Base-by-base conservation (phyloP, 2,113 vertebrate species). In the Larimichthys crocea region DNA sequence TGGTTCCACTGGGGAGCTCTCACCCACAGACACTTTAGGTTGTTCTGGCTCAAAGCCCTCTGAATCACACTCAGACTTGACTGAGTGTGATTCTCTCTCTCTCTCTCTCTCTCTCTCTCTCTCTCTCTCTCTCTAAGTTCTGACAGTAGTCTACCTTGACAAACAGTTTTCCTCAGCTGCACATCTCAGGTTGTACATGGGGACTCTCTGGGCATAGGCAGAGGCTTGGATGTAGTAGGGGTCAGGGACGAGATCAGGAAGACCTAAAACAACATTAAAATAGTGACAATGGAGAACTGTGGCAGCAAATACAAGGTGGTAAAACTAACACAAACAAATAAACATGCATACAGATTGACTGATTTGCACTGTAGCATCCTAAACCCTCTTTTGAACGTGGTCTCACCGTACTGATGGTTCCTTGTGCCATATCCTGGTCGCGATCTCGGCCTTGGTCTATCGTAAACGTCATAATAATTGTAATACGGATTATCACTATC, bases 101-200 rank as follows among this genome's bases (percentile, higher is more conserved):
- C 42, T n/a, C 22, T 19, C 35, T 35, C 35, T 8, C 35, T 8
- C n/a, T 1, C 5, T 5, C n/a, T 1, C 5, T 6, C 1, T 31
- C 12, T 42, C 20, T 20, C 3, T 16, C 42, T 35, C 44, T 19
- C 59, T 53, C 69, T 50, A 19, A 16, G 12, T 29, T 19, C 12
- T 65, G 72, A 85, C 55, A 52, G n/a, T 10, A 56, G 55, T n/a
- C 44, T 95, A 99, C 98, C 98, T 99, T 88, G 98, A 97, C 91
- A 99, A 92, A 85, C 98, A 99, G 94, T 99, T 99, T 84, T 99
- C 98, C 88, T 99, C 98, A 0, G 97, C 96, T 3, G 98, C 97
- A 83, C 98, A 99, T 84, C 98, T 95, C 91, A 99, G 92, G 92
- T 97, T 99, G 92, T 99, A 99, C 98, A 99, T 99, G 2, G 98